These are phyloP conservation scores for Dasyprocta punctata DNA, from an alignment of 2,113 vertebrate genomes.

Conservation along the genomic window DNA sequence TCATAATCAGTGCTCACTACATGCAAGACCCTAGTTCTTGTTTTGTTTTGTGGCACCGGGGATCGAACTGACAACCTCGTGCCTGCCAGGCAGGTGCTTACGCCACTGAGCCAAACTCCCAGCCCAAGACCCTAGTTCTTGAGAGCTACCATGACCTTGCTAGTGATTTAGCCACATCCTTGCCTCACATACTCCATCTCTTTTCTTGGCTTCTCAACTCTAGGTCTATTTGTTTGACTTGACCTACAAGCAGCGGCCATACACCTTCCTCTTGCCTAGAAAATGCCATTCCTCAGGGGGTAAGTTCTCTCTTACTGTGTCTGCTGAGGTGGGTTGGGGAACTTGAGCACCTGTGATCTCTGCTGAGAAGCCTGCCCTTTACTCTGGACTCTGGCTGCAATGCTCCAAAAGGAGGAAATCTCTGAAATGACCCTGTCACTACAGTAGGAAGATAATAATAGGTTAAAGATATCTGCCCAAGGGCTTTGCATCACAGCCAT, in stretches of 20 bases:
- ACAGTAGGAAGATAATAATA: neutral
- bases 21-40: neutral
- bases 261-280: slow-evolving; percentile 96
- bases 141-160: neutral
- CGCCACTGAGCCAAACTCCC: too few species aligned
- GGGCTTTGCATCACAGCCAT: neutral
- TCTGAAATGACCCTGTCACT: neutral
- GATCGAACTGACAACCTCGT: too few species aligned
- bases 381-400: neutral
- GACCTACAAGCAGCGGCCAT: slow-evolving; percentile 96
- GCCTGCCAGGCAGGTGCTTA: too few species aligned
- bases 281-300: slow-evolving; percentile 93
- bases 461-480: neutral
- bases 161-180: neutral
- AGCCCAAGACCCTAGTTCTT: neutral
- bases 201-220: slow-evolving; percentile 45
- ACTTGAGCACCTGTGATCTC: neutral
- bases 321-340: neutral
- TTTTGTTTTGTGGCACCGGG: too few species aligned
- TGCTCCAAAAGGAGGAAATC: neutral
- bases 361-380: neutral
- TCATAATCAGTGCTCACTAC: neutral
- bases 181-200: neutral
- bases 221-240: slow-evolving; percentile 99
- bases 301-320: slow-evolving; percentile 79